phyloP scores from a whole-genome alignment of 2,113 vertebrate genomes.

The Passer domesticus region DNA sequence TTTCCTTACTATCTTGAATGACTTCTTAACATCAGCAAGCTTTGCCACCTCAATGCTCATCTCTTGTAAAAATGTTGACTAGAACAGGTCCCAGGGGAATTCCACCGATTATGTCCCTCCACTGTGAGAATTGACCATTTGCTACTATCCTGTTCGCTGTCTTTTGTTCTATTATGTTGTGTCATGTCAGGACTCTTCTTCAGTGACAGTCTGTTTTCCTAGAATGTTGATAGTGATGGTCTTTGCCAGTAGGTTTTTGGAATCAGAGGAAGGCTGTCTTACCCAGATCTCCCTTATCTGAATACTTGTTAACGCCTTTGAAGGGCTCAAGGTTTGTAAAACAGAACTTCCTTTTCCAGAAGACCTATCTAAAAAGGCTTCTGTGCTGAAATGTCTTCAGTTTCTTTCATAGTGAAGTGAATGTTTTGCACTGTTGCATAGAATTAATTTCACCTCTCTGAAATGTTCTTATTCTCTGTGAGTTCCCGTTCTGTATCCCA shows the following conservation, averaged over 20 bases:
- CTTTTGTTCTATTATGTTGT: conserved; percentile 4
- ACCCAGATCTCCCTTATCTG: not conserved
- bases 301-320: not conserved
- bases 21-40: not conserved
- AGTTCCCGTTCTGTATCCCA: not conserved
- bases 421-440: not conserved
- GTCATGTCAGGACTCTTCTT: not conserved
- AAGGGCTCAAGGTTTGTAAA: not conserved
- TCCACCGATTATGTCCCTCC: not conserved
- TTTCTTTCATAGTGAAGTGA: not conserved
- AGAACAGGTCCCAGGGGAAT: not conserved
- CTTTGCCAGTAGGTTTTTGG: not conserved
- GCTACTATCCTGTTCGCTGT: not conserved
- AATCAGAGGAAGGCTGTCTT: not conserved
- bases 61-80: conserved; percentile 9
- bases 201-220: not conserved
- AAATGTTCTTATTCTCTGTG: not conserved
- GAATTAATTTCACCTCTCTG: not conserved
- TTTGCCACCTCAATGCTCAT: not conserved
- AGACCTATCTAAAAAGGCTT: not conserved
- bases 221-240: not conserved
- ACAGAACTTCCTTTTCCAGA: not conserved
- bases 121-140: not conserved
- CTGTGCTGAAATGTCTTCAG: not conserved
- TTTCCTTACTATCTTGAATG: not conserved